Conservation (phyloP, 2,113 vertebrate genomes). For the Oreochromis aureus region DNA sequence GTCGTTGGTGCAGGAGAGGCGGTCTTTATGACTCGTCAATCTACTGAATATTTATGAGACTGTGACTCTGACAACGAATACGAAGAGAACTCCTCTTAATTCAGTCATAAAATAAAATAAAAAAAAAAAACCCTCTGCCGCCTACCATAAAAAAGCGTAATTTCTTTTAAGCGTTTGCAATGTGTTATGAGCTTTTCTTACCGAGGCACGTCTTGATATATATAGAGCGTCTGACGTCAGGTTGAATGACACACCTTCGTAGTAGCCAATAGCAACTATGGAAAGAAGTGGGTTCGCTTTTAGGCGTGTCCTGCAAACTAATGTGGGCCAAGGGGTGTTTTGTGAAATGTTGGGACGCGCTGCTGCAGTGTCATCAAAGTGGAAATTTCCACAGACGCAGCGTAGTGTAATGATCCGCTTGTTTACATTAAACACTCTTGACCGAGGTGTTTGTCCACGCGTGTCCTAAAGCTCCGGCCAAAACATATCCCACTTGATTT, state of each 20-base stretch:
- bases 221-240: slow-evolving; percentile 14
- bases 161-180: not conserved
- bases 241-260: slow-evolving; percentile 56
- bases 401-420: not conserved
- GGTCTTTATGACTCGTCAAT: slow-evolving; percentile 3
- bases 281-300: slow-evolving; percentile 32
- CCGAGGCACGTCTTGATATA: not conserved
- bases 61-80: not conserved
- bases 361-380: not conserved
- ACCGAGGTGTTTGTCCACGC: not conserved
- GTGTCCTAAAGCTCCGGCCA: not conserved
- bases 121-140: not conserved
- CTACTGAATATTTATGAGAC: slow-evolving; percentile 69
- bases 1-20: not conserved
- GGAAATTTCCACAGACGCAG: slow-evolving; percentile 58
- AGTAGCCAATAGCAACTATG: slow-evolving; percentile 50
- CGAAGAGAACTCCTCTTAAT: not conserved
- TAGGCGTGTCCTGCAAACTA: slow-evolving; percentile 13
- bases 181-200: not conserved
- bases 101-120: not conserved
- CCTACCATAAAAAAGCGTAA: not conserved
- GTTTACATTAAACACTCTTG: not conserved
- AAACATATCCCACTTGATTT: not conserved
- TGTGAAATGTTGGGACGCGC: not conserved
- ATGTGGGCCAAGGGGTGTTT: not conserved